A percentile compares a stretch with the other conserved stretches of the same genome.
Evolutionary conservation across 2,888 invertebrate genomes (phyloP).

Genomic region (Pyrrhia umbra): DNA sequence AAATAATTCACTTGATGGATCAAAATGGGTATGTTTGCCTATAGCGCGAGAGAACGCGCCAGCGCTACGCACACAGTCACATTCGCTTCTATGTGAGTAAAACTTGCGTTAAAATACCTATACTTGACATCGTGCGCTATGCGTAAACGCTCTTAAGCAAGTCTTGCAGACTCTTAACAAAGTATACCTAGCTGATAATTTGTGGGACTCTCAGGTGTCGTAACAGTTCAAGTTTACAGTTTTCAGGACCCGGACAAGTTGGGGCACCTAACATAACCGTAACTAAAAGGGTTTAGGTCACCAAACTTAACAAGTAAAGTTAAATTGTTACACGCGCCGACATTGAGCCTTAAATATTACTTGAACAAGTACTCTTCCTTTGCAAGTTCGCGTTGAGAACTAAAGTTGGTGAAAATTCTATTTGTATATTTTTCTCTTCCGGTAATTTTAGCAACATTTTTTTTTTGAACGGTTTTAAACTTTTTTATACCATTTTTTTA

Average conservation of each 20-base stretch:
- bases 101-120: no score
- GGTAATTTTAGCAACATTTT: neutral
- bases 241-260: slow-evolving; percentile 37
- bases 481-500: no score
- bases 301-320: slow-evolving; percentile 58
- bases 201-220: slow-evolving; percentile 32
- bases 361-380: slow-evolving; percentile 19
- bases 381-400: slow-evolving; percentile 9
- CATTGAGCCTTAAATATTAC: slow-evolving; percentile 33
- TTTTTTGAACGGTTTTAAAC: neutral
- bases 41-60: no score
- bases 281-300: slow-evolving; percentile 48
- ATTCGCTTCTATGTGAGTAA: no score
- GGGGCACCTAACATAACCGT: slow-evolving; percentile 41
- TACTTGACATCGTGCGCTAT: no score
- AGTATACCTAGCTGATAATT: slow-evolving; percentile 21
- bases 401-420: slow-evolving; percentile 7
- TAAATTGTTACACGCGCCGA: slow-evolving; percentile 48
- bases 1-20: no score
- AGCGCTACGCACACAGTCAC: no score
- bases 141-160: no score
- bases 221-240: slow-evolving; percentile 47
- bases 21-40: no score
- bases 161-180: slow-evolving; percentile 5
- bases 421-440: neutral